These are phyloP conservation scores for Anoura caudifer DNA, from an alignment of 2,113 vertebrate species.

Conservation along the genomic window DNA sequence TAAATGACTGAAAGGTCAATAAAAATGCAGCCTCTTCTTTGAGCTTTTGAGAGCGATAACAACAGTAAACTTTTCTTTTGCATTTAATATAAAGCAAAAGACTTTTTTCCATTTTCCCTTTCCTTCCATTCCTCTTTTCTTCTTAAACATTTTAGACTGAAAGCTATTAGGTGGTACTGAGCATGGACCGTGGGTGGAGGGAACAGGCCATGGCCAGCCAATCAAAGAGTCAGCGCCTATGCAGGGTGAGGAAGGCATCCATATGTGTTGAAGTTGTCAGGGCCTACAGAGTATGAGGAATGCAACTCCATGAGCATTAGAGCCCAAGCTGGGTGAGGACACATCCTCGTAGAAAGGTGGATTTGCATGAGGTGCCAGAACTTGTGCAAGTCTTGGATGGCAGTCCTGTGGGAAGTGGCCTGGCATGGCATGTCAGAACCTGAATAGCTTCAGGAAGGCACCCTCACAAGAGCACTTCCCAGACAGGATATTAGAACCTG, in stretches of 20 bases:
- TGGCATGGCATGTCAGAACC: neutral
- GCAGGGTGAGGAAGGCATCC: neutral
- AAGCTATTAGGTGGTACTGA: neutral
- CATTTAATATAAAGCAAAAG: neutral
- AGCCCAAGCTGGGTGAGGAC: neutral
- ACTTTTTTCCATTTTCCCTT: neutral
- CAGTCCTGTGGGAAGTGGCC: rapidly evolving
- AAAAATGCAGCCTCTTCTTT: neutral
- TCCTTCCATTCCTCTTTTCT: neutral
- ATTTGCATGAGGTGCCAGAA: neutral
- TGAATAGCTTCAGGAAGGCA: neutral
- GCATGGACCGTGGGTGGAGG: too few relatives aligned
- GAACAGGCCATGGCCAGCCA: neutral
- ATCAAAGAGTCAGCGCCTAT: neutral
- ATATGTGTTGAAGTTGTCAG: rapidly evolving
- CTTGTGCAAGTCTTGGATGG: too few relatives aligned
- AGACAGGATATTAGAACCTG: neutral
- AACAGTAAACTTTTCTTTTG: neutral
- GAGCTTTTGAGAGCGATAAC: neutral
- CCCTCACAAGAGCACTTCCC: neutral
- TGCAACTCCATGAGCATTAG: neutral
- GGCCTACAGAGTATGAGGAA: neutral
- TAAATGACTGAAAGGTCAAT: neutral
- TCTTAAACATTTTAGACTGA: neutral
- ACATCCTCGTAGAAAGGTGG: neutral